Base-by-base conservation (phyloP, 2,797 vertebrate genomes). In the Eulemur rubriventer region DNA sequence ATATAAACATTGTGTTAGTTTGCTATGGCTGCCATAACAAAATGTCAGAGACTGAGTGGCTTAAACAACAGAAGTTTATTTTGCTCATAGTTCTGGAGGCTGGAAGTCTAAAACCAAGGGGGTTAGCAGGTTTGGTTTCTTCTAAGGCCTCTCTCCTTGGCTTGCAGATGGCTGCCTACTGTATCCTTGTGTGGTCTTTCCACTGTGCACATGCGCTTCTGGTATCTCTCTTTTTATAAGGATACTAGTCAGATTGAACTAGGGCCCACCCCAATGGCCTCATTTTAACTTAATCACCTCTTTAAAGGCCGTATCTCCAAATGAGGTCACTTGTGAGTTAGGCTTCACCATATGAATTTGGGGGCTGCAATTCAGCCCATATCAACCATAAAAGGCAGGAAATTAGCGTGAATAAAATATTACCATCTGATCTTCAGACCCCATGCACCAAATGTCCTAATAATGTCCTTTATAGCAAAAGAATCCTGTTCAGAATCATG, bases 401-500 rank as follows among this genome's bases (percentile, higher is more conserved):
- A 86, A 79, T 75, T 82, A 87, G 50, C 8, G 16, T 35, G n/a
- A 81, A 38, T 67, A 67, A 92, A n/a, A 7, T 46, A 16, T 46
- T 38, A 50, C 14, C 59, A 16, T 55, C 41, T 67, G 52, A 46
- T 85, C 30, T 65, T 63, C 76, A 84, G 86, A 57, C 1, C 20
- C 57, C 38, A 50, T 41, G 33, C 61, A 35, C 11, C 26, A 85
- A 61, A 67, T 55, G 41, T 59, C 26, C 48, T 57, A 59, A 59
- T 35, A 70, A 72, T 63, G 24, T 46, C 6, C n/a, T 55, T 55
- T 65, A 52, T 72, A 81, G 59, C 59, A n/a, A 94, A 96, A 88
- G 7, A 83, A 69, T 55, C 67, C 52, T 76, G 38, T 80, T 91
- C 13, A 67, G 65, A 69, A 61, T 61, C 72, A 65, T 35, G 41